phyloP scores from a whole-genome alignment of 2,113 vertebrate species.

The Alectura lathami region DNA sequence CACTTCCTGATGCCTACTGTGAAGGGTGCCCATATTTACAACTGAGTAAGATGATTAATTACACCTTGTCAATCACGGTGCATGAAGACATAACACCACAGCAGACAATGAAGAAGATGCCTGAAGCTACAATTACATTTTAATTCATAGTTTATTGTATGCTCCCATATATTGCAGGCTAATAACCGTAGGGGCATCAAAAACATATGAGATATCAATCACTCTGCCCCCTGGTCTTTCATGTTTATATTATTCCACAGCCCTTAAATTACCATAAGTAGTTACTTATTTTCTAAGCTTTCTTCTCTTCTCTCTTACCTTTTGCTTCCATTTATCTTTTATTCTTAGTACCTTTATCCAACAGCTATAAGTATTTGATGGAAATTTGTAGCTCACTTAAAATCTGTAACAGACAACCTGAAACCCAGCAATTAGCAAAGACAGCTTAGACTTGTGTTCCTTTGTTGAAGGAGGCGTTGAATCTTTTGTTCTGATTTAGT shows the following conservation, averaged over 20 bases:
- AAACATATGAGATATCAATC: slow-evolving; percentile 82
- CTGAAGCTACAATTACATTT: slow-evolving; percentile 83
- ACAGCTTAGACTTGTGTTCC: slow-evolving; percentile 80
- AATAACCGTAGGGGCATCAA: slow-evolving; percentile 78
- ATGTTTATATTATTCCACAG: slow-evolving; percentile 56
- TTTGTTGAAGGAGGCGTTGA: slow-evolving; percentile 82
- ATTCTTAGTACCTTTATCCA: slow-evolving; percentile 70
- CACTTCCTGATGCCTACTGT: slow-evolving; percentile 83
- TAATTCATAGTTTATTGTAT: slow-evolving; percentile 84
- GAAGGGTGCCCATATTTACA: slow-evolving; percentile 86
- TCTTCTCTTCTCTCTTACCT: slow-evolving; percentile 64
- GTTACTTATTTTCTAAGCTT: slow-evolving; percentile 60
- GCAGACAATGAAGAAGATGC: slow-evolving; percentile 84
- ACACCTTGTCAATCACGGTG: slow-evolving; percentile 86
- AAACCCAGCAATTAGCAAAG: slow-evolving; percentile 81
- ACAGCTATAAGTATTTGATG: slow-evolving; percentile 68
- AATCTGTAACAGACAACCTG: slow-evolving; percentile 80
- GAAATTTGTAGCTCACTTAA: slow-evolving; percentile 77
- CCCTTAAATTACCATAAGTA: slow-evolving; percentile 67
- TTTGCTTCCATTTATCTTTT: slow-evolving; percentile 67
- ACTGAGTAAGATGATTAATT: slow-evolving; percentile 88
- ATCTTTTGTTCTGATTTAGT: slow-evolving; percentile 86
- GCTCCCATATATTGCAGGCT: slow-evolving; percentile 79
- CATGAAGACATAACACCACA: slow-evolving; percentile 86
- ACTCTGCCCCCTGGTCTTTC: slow-evolving; percentile 73